Conservation (phyloP, 2,888 invertebrate genomes). For the Drosophila meridionalis region DNA sequence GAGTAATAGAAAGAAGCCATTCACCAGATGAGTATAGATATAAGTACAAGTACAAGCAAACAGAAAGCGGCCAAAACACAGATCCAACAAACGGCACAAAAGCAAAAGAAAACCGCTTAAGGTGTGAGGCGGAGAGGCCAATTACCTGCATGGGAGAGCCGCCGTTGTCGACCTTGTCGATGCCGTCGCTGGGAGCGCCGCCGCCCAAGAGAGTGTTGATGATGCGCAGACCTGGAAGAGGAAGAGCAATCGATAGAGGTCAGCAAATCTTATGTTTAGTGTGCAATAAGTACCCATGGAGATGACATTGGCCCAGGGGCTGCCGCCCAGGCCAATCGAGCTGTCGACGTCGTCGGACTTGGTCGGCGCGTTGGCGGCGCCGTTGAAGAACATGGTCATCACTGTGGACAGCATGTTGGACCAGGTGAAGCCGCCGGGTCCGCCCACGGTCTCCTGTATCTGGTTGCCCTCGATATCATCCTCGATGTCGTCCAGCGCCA, state of each 20-base stretch:
- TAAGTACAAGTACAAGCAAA: constrained; percentile 29
- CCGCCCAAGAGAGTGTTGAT: constrained; percentile 93
- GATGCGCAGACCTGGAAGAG: constrained; percentile 89
- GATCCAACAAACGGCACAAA: constrained; percentile 68
- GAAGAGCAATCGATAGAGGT: not conserved
- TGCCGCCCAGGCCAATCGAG: constrained; percentile 88
- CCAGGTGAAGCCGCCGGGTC: constrained; percentile 93
- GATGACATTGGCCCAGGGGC: constrained; percentile 95
- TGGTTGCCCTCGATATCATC: constrained; percentile 92
- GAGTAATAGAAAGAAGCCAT: constrained; percentile 53
- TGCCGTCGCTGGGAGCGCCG: constrained; percentile 90
- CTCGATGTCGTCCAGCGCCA: constrained; percentile 92
- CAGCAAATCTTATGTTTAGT: too few relatives aligned
- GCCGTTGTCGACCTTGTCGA: constrained; percentile 96
- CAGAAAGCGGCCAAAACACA: constrained; percentile 32
- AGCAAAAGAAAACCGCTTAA: constrained; percentile 47
- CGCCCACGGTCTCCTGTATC: constrained; percentile 88
- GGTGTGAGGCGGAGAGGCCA: not conserved
- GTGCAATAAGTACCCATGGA: constrained; percentile 87
- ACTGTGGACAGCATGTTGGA: constrained; percentile 93
- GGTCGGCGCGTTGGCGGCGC: constrained; percentile 87
- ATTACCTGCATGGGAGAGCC: constrained; percentile 95
- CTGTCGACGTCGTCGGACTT: constrained; percentile 92
- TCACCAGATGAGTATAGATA: constrained; percentile 60
- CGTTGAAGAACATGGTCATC: constrained; percentile 94